These are phyloP conservation scores for Rhaphigaster nebulosa DNA, from an alignment of 2,888 invertebrate species.

Conservation along the genomic window DNA sequence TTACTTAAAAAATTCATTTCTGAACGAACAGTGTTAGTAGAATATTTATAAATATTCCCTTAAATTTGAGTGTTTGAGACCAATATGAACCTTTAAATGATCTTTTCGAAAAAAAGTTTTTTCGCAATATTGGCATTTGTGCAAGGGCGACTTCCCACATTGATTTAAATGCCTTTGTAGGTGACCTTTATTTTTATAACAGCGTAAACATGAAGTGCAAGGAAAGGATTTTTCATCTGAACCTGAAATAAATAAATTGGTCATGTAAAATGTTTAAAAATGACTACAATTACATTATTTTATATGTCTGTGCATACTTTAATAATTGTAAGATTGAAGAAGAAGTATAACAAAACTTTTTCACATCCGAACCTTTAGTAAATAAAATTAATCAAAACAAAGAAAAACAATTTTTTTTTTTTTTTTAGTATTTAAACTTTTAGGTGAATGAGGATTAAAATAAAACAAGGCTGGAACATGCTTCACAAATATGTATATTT, in stretches of 20 bases:
- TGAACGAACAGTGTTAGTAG: neutral
- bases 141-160: slow-evolving; percentile 70
- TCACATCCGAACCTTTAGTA: no score
- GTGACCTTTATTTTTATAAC: slow-evolving; percentile 62
- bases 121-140: slow-evolving; percentile 80
- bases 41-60: neutral
- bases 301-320: no score
- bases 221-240: neutral
- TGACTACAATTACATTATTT: no score
- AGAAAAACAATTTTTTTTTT: no score
- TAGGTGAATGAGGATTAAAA: no score
- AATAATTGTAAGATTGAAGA: no score
- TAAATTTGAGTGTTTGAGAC: neutral
- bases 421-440: no score
- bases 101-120: neutral
- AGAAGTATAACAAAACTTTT: no score
- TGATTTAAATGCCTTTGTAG: slow-evolving; percentile 67
- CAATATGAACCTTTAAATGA: neutral
- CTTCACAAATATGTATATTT: no score
- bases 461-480: no score
- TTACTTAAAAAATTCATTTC: neutral
- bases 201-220: slow-evolving; percentile 64
- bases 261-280: no score
- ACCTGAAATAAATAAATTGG: slow-evolving; percentile 63
- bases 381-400: no score